phyloP scores from a whole-genome alignment of 1,140 invertebrate genomes.

The Lasioglossum baleicum region DNA sequence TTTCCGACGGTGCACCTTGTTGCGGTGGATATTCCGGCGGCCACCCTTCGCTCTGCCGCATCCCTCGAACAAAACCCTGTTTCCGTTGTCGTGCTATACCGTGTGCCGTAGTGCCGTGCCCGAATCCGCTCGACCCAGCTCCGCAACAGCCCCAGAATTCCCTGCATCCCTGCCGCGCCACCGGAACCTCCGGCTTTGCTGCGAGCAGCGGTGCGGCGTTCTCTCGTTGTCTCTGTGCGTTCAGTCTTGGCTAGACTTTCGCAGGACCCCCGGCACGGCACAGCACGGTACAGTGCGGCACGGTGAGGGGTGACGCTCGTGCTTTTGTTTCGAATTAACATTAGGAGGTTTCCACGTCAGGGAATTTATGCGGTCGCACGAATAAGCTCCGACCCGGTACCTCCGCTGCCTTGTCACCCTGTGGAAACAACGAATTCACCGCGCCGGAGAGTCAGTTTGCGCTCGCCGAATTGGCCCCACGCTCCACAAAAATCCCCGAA shows the following conservation, averaged over 20 bases:
- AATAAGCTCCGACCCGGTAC: constrained; percentile 34
- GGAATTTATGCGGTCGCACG: constrained; percentile 52
- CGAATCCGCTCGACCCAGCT: constrained; percentile 45
- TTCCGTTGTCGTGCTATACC: constrained; percentile 45
- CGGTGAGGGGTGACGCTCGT: constrained; percentile 22
- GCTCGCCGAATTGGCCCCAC: not conserved
- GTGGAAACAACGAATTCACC: constrained; percentile 8
- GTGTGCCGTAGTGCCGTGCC: no score
- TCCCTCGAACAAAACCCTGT: constrained; percentile 58
- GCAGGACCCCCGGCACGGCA: constrained; percentile 17
- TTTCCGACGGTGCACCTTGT: constrained; percentile 51
- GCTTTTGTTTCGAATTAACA: constrained; percentile 68
- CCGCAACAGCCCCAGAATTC: constrained; percentile 47
- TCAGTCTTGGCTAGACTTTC: constrained; percentile 27
- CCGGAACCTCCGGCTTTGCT: constrained; percentile 35
- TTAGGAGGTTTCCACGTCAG: constrained; percentile 61
- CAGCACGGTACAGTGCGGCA: no score
- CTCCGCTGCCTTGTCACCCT: not conserved
- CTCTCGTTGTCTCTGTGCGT: constrained; percentile 17
- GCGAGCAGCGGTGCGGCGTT: not conserved
- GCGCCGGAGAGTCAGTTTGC: not conserved
- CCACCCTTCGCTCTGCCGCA: constrained; percentile 19
- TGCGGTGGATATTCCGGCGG: constrained; percentile 56
- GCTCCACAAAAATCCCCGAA: no score
- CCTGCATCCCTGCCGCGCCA: constrained; percentile 42